Evolutionary conservation across 2,888 invertebrate species (phyloP).

Genomic region (Hyles lineata): DNA sequence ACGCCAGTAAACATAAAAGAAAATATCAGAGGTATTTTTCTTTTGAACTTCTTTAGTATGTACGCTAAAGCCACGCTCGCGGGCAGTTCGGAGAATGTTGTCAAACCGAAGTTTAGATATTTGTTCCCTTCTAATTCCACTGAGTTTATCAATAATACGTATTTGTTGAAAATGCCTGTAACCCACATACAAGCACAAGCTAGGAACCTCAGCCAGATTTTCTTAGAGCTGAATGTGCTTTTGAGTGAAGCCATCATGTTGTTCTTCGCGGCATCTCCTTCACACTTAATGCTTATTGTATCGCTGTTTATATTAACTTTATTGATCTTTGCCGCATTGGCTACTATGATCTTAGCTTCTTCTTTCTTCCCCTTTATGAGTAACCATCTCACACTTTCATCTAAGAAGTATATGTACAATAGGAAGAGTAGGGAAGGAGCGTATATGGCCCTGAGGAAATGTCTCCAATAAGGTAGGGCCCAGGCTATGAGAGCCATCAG

Average conservation of each 20-base stretch:
- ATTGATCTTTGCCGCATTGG: conserved; percentile 78
- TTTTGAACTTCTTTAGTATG: conserved; percentile 77
- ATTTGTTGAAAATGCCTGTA: conserved; percentile 74
- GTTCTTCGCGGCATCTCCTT: background rate
- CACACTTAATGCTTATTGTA: conserved; percentile 38
- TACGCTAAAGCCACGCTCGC: conserved; percentile 80
- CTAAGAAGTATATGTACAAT: conserved; percentile 85
- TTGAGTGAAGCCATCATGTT: conserved; percentile 30
- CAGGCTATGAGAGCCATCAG: conserved; percentile 87
- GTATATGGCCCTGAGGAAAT: conserved; percentile 86
- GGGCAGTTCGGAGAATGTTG: conserved; percentile 82
- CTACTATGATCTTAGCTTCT: conserved; percentile 84
- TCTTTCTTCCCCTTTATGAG: conserved; percentile 86
- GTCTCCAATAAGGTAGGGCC: conserved; percentile 87
- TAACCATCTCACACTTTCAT: conserved; percentile 89
- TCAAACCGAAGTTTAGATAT: conserved; percentile 88
- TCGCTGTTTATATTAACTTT: conserved; percentile 46
- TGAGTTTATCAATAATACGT: conserved; percentile 87
- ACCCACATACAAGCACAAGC: conserved; percentile 53
- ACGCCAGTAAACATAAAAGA: conserved; percentile 42
- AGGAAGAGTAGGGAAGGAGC: conserved; percentile 86
- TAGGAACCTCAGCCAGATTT: conserved; percentile 45
- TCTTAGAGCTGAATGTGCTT: conserved; percentile 47
- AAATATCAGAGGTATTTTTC: conserved; percentile 72
- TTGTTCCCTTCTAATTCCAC: conserved; percentile 88